Percentiles rank a stretch among this genome's conserved stretches.
These are phyloP conservation scores for Pogonognathellus flavescens DNA, from an alignment of 1,140 invertebrate genomes.

Conservation along the genomic window DNA sequence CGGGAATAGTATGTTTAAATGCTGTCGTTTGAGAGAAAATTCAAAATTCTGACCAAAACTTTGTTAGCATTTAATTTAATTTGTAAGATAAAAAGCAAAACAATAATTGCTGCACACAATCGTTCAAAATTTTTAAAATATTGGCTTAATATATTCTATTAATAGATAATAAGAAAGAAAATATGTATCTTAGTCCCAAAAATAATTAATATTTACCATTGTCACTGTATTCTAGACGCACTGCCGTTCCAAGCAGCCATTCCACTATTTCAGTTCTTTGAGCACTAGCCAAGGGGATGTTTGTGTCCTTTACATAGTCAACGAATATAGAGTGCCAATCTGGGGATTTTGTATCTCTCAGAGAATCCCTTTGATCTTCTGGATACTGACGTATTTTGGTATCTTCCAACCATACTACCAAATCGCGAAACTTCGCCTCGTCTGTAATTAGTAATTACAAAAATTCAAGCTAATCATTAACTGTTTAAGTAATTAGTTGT, in stretches of 20 bases:
- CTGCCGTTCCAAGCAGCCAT: conserved; percentile 88
- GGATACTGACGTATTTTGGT: conserved; percentile 92
- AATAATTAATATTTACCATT: conserved; percentile 75
- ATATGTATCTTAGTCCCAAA: conserved; percentile 53
- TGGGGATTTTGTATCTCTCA: conserved; percentile 77
- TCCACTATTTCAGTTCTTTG: conserved; percentile 78
- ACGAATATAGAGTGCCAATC: conserved; percentile 82
- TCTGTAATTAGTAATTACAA: conserved; percentile 73
- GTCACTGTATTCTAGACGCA: conserved; percentile 86
- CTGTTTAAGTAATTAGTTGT: too few relatives aligned
- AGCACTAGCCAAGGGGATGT: conserved; percentile 69
- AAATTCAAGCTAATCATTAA: neutral
- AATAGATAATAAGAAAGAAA: too few relatives aligned
- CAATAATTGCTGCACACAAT: too few relatives aligned
- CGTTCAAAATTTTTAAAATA: neutral
- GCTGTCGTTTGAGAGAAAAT: too few relatives aligned
- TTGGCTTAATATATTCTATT: neutral
- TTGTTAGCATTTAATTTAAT: too few relatives aligned
- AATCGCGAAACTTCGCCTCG: conserved; percentile 81
- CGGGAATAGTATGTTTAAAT: too few relatives aligned
- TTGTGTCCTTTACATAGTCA: conserved; percentile 83
- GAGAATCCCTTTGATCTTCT: conserved; percentile 78
- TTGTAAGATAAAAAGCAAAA: too few relatives aligned
- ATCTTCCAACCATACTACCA: conserved; percentile 92
- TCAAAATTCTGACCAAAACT: too few relatives aligned